phyloP scores from a whole-genome alignment of 1,140 invertebrate genomes.

The Drosophila murphyi region DNA sequence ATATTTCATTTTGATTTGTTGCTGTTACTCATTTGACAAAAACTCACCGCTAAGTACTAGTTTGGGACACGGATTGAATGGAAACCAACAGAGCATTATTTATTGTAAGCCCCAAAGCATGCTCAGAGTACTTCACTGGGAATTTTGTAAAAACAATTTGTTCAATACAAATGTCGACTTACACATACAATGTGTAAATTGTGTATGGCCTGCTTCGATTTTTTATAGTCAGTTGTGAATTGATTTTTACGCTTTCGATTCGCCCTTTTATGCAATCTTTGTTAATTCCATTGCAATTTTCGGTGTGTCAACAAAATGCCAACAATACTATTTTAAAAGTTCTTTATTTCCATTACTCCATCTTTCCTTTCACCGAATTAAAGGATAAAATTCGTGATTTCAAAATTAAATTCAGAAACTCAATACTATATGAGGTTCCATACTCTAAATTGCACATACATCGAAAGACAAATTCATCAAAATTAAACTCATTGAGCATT shows the following conservation, averaged over 20 bases:
- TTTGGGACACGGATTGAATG: neutral
- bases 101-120: too few species aligned
- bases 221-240: too few species aligned
- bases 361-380: neutral
- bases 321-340: too few species aligned
- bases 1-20: too few species aligned
- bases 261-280: too few species aligned
- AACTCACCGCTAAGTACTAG: neutral
- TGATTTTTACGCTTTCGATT: too few species aligned
- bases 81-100: too few species aligned
- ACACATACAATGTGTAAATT: too few species aligned
- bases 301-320: too few species aligned
- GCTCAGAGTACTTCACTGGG: neutral
- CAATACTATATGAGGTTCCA: neutral
- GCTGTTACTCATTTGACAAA: neutral
- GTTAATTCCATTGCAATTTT: too few species aligned
- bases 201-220: too few species aligned
- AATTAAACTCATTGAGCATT: slow-evolving; percentile 1
- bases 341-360: neutral
- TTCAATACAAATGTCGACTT: neutral
- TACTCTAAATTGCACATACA: neutral
- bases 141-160: neutral
- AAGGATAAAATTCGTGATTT: neutral
- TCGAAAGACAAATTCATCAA: neutral
- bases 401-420: too few species aligned